phyloP scores from a whole-genome alignment of 2,888 invertebrate genomes.

The Chymomyza amoena region DNA sequence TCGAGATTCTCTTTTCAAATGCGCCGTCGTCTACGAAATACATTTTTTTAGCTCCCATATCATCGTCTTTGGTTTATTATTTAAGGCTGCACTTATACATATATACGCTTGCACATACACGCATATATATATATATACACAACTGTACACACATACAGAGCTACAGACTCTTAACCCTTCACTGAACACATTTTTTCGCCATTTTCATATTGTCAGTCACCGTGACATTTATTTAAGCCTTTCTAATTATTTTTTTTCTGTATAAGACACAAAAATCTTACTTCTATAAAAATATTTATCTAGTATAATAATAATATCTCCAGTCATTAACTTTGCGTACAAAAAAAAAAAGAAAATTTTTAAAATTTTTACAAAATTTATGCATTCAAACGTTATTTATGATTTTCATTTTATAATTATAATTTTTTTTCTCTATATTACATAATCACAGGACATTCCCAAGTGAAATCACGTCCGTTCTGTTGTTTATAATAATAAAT shows the following conservation, averaged over 20 bases:
- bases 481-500: neutral
- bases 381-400: slow-evolving; percentile 43
- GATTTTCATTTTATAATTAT: neutral
- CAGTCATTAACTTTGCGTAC: slow-evolving; percentile 76
- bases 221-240: slow-evolving; percentile 27
- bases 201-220: slow-evolving; percentile 49
- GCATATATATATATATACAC: slow-evolving; percentile 6
- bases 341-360: slow-evolving; percentile 36
- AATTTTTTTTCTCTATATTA: slow-evolving; percentile 2
- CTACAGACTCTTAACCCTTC: neutral
- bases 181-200: slow-evolving; percentile 15
- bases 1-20: slow-evolving; percentile 76
- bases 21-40: slow-evolving; percentile 24
- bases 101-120: slow-evolving; percentile 15
- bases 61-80: slow-evolving; percentile 27
- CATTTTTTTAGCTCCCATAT: neutral
- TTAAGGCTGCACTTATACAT: slow-evolving; percentile 28
- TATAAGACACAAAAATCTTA: slow-evolving; percentile 3
- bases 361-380: slow-evolving; percentile 62
- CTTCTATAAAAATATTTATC: slow-evolving; percentile 49
- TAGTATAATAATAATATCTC: slow-evolving; percentile 56
- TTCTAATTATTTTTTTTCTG: slow-evolving; percentile 35
- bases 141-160: slow-evolving; percentile 9
- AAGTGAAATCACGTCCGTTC: neutral
- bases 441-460: slow-evolving; percentile 11